Percentiles rank a stretch among this genome's conserved stretches.
Evolutionary conservation across 2,888 invertebrate species (phyloP).

Genomic region (Leucania comma): DNA sequence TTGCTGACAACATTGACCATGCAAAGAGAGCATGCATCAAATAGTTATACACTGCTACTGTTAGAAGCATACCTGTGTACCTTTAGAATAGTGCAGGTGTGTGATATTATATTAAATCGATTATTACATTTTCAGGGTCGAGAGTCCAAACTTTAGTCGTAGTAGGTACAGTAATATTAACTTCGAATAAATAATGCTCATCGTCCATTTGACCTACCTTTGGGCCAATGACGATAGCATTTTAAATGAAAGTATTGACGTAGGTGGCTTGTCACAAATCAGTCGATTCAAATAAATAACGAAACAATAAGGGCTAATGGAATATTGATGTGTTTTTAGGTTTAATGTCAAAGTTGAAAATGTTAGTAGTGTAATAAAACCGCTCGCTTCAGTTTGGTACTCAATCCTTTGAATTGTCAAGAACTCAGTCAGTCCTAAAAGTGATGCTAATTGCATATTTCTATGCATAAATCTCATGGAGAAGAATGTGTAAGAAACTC

Average conservation of each 20-base stretch:
- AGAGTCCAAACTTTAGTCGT: neutral
- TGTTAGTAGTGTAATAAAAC: neutral
- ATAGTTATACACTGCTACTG: too few species aligned
- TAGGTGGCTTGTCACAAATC: neutral
- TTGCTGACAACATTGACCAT: too few species aligned
- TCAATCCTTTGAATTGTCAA: too few species aligned
- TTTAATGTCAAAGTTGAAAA: conserved; percentile 19
- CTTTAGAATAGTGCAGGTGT: too few species aligned
- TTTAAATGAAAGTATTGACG: neutral
- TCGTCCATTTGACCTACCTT: neutral
- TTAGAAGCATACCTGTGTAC: too few species aligned
- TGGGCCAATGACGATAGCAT: neutral
- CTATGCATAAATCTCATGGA: neutral
- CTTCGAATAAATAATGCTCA: neutral
- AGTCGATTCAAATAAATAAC: conserved; percentile 24
- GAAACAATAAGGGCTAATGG: conserved; percentile 44
- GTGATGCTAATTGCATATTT: too few species aligned
- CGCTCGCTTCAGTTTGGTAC: too few species aligned
- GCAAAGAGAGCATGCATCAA: too few species aligned
- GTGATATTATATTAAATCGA: neutral
- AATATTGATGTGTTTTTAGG: conserved; percentile 40
- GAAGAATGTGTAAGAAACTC: too few species aligned
- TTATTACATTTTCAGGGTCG: neutral
- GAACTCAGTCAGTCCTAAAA: too few species aligned
- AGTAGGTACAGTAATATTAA: neutral